phyloP scores from a whole-genome alignment of 2,888 invertebrate species.

The Brachyptera putata region DNA sequence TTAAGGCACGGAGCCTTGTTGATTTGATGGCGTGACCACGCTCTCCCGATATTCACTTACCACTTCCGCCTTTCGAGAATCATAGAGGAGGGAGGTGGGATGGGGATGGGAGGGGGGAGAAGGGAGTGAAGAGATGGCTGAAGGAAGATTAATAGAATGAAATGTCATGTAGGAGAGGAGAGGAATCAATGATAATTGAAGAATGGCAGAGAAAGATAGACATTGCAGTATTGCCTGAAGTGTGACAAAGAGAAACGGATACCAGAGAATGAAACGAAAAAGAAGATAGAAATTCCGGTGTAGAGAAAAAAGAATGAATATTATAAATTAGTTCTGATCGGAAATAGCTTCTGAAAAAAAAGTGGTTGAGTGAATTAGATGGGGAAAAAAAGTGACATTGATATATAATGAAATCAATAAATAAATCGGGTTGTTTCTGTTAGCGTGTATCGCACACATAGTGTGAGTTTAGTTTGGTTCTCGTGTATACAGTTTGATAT shows the following conservation, averaged over 20 bases:
- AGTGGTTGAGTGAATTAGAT: slow-evolving; percentile 12
- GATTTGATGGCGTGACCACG: slow-evolving; percentile 12
- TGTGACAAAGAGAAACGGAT: neutral
- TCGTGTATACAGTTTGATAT: too few relatives aligned
- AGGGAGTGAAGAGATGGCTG: neutral
- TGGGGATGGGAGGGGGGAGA: neutral
- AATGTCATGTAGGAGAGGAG: slow-evolving; percentile 2
- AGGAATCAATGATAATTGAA: slow-evolving; percentile 17
- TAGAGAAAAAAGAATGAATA: slow-evolving; percentile 6
- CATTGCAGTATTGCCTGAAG: neutral
- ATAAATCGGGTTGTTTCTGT: too few relatives aligned
- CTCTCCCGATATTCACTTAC: slow-evolving; percentile 29
- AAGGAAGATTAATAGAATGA: slow-evolving; percentile 16
- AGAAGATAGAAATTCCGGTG: slow-evolving; percentile 1
- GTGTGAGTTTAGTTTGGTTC: too few relatives aligned
- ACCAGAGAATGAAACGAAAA: slow-evolving; percentile 2
- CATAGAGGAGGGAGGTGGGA: neutral
- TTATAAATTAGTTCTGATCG: slow-evolving; percentile 17
- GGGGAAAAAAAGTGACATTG: slow-evolving; percentile 10
- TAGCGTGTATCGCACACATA: too few relatives aligned
- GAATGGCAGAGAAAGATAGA: slow-evolving; percentile 10
- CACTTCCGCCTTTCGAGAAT: slow-evolving; percentile 15
- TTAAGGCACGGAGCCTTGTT: neutral
- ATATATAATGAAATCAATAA: slow-evolving; percentile 8
- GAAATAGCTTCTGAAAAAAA: slow-evolving; percentile 10